Evolutionary conservation across 64 coral and sea anemone genomes (phyloP), one percentile per base, ranked within the genome.

Genomic region (Montipora capricornis): DNA sequence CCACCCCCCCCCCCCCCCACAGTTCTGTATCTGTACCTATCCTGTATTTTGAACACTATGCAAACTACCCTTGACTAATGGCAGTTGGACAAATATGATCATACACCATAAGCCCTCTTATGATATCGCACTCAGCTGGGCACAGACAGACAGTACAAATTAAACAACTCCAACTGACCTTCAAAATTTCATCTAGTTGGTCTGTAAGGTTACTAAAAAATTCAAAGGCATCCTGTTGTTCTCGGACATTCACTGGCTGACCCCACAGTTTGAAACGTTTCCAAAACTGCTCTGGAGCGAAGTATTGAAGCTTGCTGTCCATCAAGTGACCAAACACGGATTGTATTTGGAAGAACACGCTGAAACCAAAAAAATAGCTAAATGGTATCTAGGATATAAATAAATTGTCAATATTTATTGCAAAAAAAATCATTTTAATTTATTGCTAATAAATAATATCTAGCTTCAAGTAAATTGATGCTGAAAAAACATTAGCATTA

Each of bases 161-260:
- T n/a, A n/a, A 81, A 80, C 58, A 62, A 45, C 24, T 3, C 11
- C 7, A 12, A 70, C 68, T 79, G 91, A 96, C 98, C 95, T 99
- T 96, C 19, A 99, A 80, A 13, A 91, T 71, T 68, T 99, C 98
- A 81, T 99, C 98, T 14, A 99, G 77, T 70, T 96, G 95, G 76
- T 99, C 98, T 14, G 95, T 99, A 46, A 99, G 88, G 89, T 96
- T 96, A 83, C 92, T 96, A 76, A 99, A 99, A 68, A 99, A 99
- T 57, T 99, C 98, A 80, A 96, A 94, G 45, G 98, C 98, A 81
- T 99, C 98, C 96, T 99, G 98, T 79, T 99, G 95, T 89, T 99
- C 98, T 12, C 98, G 95, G 70, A 99, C 95, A 69, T 99, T 99
- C 6, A 99, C 98, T 57, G 95, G 98, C 80, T 99, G 95, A 69